Percentiles rank a stretch among this genome's conserved stretches.
Conservation (phyloP, 2,888 invertebrate genomes). For the Morinoia aosen region DNA sequence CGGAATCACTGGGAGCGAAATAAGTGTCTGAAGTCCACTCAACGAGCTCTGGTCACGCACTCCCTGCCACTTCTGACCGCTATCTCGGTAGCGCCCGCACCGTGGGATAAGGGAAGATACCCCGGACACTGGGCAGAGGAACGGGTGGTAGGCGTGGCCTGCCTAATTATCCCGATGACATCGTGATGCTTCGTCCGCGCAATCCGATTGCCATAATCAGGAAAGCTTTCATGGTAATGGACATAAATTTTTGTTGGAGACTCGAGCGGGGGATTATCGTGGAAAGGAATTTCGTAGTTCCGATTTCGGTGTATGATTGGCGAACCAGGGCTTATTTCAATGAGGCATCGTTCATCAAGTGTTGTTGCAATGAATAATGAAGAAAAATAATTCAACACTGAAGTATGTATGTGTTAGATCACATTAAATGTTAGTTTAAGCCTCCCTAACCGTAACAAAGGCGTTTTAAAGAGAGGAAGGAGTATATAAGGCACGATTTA, state of each 20-base stretch:
- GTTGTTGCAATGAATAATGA: background rate
- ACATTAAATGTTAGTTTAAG: no score
- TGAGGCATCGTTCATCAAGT: background rate
- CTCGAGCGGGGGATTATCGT: background rate
- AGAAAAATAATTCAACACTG: background rate
- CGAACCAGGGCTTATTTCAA: background rate
- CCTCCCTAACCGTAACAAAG: no score
- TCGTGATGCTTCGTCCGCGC: background rate
- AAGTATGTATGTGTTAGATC: background rate
- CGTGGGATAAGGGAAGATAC: slow-evolving; percentile 3
- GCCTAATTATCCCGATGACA: background rate
- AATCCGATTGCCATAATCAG: background rate
- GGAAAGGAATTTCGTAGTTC: background rate
- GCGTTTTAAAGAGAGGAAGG: no score
- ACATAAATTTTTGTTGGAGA: background rate
- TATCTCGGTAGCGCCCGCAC: background rate
- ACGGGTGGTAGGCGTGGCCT: background rate
- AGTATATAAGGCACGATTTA: no score
- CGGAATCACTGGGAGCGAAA: slow-evolving; percentile 25
- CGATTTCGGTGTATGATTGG: background rate
- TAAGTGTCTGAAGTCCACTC: slow-evolving; percentile 22
- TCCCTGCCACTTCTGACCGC: background rate
- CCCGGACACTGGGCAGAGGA: background rate
- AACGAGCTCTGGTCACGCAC: slow-evolving; percentile 7
- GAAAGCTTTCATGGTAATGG: slow-evolving; percentile 12